Base-by-base conservation (phyloP, 1,140 invertebrate species). In the Pseudomyrmex dendroicus region DNA sequence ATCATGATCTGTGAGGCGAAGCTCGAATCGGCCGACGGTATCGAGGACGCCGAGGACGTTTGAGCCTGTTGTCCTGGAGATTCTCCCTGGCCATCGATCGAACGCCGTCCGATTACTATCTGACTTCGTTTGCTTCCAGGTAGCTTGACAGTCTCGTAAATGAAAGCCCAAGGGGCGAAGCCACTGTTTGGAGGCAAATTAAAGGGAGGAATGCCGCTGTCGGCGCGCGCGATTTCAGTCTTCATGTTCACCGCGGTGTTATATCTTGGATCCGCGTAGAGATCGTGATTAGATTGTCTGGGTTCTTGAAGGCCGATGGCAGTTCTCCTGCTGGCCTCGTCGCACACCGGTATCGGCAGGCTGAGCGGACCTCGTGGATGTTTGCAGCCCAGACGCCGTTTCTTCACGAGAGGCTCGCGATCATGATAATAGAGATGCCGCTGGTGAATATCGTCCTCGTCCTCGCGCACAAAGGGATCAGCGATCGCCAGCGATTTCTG, bases 1-100 rank as follows among this genome's bases (percentile, higher is more conserved):
- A 96, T 91, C 95, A 96, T 96, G 76, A 96, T 91, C 88, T 96
- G 96, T 84, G 94, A 95, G 52, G 95, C 95, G 73, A 95, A 92
- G 73, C 92, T 94, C 84, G 90, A 73, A 73, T 87, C 84, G 73
- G 91, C 85, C 54, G 90, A 62, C n/a, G 63, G 35, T 63, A 77
- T 0, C 61, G 86, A 70, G 22, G 80, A 66, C 5, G 85, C 57
- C 15, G 83, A 64, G 17, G 85, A 61, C 9, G 77, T 62, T 72
- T 88, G 84, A 73, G 86, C 73, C 77, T 85, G 86, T 56, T 88
- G 87, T 50, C 66, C 73, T 13, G 62, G 50, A n/a, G 70, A 56
- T 10, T 80, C 83, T 13, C 72, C 76, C 12, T 82, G 62, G 22
- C 59, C 50, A 56, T 83, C 74, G 82, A 83, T 57, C 25, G 82